phyloP scores from a whole-genome alignment of 1,140 invertebrate species.

The Scaptomyza montana region DNA sequence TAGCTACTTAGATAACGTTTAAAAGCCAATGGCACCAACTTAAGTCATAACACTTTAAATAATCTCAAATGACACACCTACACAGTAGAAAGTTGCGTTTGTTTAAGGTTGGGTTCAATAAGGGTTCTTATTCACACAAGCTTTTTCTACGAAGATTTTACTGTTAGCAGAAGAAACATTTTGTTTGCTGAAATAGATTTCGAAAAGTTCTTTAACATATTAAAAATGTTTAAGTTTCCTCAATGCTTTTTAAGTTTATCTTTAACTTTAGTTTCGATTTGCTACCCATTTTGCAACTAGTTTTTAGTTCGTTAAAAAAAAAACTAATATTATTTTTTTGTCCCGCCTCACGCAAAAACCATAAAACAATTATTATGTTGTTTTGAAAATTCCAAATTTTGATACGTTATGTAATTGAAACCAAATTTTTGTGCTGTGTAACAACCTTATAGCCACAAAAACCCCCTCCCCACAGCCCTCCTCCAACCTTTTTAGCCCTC shows the following conservation, averaged over 20 bases:
- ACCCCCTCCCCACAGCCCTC: neutral
- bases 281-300: neutral
- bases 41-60: conserved; percentile 74
- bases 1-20: conserved; percentile 78
- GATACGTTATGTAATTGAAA: neutral
- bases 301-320: neutral
- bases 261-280: no score
- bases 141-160: no score
- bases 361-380: neutral
- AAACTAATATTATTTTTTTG: no score
- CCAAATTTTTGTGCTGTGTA: neutral
- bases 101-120: neutral
- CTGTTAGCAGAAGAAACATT: no score
- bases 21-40: conserved; percentile 66
- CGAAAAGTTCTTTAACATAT: no score
- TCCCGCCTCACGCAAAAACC: neutral
- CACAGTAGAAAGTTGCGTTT: neutral
- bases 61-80: conserved; percentile 40
- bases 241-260: no score
- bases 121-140: no score
- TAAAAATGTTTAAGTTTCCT: no score
- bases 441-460: neutral
- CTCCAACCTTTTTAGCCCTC: neutral
- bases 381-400: neutral
- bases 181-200: no score